Percentiles rank a stretch among this genome's conserved stretches.
Evolutionary conservation across 37 sponge, comb jelly and placozoan genomes (phyloP).

Genomic region (Dysidea cf. avara): DNA sequence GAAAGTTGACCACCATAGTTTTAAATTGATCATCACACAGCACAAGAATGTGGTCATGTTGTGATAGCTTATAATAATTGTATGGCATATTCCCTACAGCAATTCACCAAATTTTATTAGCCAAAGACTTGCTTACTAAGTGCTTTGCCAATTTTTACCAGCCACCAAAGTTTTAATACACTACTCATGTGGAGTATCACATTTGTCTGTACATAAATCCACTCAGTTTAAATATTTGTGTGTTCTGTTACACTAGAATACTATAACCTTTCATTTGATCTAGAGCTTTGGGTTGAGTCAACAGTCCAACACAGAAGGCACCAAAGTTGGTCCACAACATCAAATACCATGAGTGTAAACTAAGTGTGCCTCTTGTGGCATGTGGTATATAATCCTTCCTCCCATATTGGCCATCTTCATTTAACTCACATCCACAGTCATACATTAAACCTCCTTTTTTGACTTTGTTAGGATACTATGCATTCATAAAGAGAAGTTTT

Average conservation of each 20-base stretch:
- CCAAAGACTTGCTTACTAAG: no score
- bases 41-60: no score
- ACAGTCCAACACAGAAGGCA: conserved; percentile 63
- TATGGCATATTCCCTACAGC: no score
- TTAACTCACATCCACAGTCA: conserved; percentile 76
- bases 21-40: no score
- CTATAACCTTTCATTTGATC: conserved; percentile 40
- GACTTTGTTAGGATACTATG: conserved; percentile 65
- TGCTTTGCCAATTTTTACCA: no score
- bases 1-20: no score
- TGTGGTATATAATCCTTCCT: conserved; percentile 79
- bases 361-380: conserved; percentile 64
- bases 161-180: no score
- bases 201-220: no score
- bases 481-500: not conserved
- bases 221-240: no score
- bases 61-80: no score
- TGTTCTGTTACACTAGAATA: not conserved
- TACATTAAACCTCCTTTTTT: conserved; percentile 46
- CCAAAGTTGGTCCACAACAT: conserved; percentile 77
- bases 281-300: conserved; percentile 62
- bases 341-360: conserved; percentile 83
- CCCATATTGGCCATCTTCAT: conserved; percentile 71
- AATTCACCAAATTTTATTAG: no score
- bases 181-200: no score